A percentile compares a stretch with the other conserved stretches of the same genome.
phyloP scores from a whole-genome alignment of 2,113 vertebrate genomes.

The Leptobrachium leishanense region DNA sequence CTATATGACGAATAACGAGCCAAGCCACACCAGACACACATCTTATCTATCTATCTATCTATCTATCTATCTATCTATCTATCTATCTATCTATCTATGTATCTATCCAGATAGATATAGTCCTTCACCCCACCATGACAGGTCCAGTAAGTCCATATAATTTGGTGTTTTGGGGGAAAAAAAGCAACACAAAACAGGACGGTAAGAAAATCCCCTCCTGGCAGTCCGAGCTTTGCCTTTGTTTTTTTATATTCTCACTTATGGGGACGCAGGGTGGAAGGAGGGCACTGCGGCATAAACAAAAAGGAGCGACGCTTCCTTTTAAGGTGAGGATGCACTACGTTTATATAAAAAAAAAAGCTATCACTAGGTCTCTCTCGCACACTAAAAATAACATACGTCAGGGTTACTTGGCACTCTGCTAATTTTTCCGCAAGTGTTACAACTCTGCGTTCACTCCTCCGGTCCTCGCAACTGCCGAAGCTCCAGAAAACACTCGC shows the following conservation, averaged over 20 bases:
- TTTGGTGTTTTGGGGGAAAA: too few relatives aligned
- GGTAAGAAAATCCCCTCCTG: background rate
- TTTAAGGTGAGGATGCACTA: conserved; percentile 62
- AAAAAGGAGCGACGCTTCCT: conserved; percentile 60
- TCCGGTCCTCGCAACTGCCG: background rate
- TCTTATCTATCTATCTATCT: too few relatives aligned
- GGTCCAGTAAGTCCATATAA: too few relatives aligned
- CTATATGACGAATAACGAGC: too few relatives aligned
- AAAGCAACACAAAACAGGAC: too few relatives aligned
- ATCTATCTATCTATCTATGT: too few relatives aligned
- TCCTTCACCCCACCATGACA: too few relatives aligned
- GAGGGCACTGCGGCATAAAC: conserved; percentile 45
- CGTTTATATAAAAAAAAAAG: conserved; percentile 57
- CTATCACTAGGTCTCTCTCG: conserved; percentile 43
- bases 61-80: too few relatives aligned
- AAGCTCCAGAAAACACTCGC: too few relatives aligned
- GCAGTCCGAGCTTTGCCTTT: conserved; percentile 4
- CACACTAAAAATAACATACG: conserved; percentile 62
- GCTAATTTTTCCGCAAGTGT: conserved; percentile 50
- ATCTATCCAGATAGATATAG: too few relatives aligned
- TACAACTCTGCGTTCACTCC: conserved; percentile 41
- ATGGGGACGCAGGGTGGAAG: conserved; percentile 50
- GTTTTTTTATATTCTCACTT: conserved; percentile 26
- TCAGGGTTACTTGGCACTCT: conserved; percentile 55
- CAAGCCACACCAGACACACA: too few relatives aligned